Percentiles rank a stretch among this genome's conserved stretches.
Evolutionary conservation across 2,113 vertebrate species (phyloP).

Genomic region (Sceloporus undulatus): DNA sequence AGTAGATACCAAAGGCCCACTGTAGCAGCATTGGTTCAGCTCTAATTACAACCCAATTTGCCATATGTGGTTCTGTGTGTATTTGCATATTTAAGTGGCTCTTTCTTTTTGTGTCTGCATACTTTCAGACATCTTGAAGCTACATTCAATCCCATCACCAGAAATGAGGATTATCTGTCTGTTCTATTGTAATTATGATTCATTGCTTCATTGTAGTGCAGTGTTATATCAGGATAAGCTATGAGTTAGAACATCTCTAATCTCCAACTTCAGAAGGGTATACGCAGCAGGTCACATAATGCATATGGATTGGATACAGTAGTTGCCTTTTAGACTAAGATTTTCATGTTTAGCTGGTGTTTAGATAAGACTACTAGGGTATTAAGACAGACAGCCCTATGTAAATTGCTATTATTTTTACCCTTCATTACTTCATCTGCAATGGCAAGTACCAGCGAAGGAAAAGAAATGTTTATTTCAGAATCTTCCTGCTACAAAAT

Average conservation of each 20-base stretch:
- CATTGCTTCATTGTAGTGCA: slow-evolving; percentile 22
- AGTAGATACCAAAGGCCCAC: no score
- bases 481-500: neutral
- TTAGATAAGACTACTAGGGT: neutral
- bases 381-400: slow-evolving; percentile 35
- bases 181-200: neutral
- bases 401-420: slow-evolving; percentile 28
- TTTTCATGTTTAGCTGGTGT: slow-evolving; percentile 15
- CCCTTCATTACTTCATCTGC: slow-evolving; percentile 15
- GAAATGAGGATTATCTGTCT: slow-evolving; percentile 28
- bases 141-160: slow-evolving; percentile 36
- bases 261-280: slow-evolving; percentile 24
- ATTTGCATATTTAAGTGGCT: neutral
- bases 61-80: neutral
- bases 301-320: neutral
- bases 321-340: slow-evolving; percentile 31
- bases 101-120: neutral
- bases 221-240: slow-evolving; percentile 23
- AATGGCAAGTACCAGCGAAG: slow-evolving; percentile 22
- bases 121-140: accelerated
- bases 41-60: slow-evolving; percentile 18
- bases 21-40: neutral
- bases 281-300: slow-evolving; percentile 31
- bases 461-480: slow-evolving; percentile 1
- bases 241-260: slow-evolving; percentile 1